Evolutionary conservation across 2,113 vertebrate species (phyloP).

Genomic region (Silurus asotus): DNA sequence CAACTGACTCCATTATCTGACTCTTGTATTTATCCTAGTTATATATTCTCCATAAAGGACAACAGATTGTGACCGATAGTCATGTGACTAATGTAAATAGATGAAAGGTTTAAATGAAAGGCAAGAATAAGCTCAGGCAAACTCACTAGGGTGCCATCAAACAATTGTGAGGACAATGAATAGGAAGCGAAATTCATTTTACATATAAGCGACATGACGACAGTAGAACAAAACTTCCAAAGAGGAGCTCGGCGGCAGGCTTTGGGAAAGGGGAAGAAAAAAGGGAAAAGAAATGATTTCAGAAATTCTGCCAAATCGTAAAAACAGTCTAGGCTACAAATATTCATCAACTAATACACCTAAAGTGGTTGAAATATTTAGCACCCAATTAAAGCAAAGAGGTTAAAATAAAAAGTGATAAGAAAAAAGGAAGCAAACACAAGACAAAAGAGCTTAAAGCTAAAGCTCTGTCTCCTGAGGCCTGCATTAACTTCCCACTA

Average conservation of each 20-base stretch:
- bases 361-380: neutral
- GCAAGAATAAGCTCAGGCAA: neutral
- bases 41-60: neutral
- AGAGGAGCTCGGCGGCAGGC: neutral
- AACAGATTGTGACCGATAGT: neutral
- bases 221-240: neutral
- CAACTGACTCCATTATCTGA: conserved; percentile 16
- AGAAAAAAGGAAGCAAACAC: neutral
- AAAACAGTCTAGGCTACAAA: neutral
- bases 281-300: neutral
- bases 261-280: neutral
- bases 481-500: conserved; percentile 47
- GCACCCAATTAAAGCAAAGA: neutral
- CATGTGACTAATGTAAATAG: neutral
- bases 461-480: conserved; percentile 9
- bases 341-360: neutral
- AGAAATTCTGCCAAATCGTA: neutral
- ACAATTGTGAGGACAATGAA: conserved; percentile 15
- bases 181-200: neutral
- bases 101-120: conserved; percentile 3
- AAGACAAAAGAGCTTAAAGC: conserved; percentile 1
- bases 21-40: neutral
- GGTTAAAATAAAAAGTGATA: neutral
- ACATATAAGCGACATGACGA: neutral
- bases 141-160: neutral